Percentiles rank a stretch among this genome's conserved stretches.
phyloP scores from a whole-genome alignment of 2,113 vertebrate genomes.

The Meriones unguiculatus region DNA sequence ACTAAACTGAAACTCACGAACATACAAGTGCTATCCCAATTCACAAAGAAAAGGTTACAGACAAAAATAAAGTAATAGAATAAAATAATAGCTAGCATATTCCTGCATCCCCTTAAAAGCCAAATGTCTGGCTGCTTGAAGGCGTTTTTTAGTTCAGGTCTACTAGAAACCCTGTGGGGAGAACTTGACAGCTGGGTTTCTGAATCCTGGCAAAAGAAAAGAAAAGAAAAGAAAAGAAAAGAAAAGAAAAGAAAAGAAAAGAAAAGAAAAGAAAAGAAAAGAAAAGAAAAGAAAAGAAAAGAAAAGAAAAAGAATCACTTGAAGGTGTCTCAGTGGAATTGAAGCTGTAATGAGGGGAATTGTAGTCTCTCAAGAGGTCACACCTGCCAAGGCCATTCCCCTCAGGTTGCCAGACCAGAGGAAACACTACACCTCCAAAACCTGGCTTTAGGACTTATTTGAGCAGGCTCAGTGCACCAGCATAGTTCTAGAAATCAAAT shows the following conservation, averaged over 20 bases:
- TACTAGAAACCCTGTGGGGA: neutral
- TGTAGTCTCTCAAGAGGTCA: neutral
- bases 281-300: neutral
- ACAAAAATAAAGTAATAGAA: neutral
- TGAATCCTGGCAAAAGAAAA: constrained; percentile 8
- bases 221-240: neutral
- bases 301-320: neutral
- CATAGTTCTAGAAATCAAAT: neutral
- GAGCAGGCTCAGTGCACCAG: neutral
- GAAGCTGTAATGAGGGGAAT: neutral
- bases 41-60: neutral
- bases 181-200: neutral
- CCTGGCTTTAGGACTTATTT: neutral
- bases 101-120: neutral
- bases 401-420: neutral
- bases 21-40: neutral
- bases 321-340: neutral
- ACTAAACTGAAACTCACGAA: neutral
- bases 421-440: neutral
- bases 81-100: neutral
- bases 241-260: neutral
- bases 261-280: neutral
- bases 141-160: neutral
- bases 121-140: neutral
- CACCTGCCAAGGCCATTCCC: constrained; percentile 22